A percentile compares a stretch with the other conserved stretches of the same genome.
These are phyloP conservation scores for Cynopterus brachyotis DNA, from an alignment of 2,113 vertebrate species.

Conservation along the genomic window DNA sequence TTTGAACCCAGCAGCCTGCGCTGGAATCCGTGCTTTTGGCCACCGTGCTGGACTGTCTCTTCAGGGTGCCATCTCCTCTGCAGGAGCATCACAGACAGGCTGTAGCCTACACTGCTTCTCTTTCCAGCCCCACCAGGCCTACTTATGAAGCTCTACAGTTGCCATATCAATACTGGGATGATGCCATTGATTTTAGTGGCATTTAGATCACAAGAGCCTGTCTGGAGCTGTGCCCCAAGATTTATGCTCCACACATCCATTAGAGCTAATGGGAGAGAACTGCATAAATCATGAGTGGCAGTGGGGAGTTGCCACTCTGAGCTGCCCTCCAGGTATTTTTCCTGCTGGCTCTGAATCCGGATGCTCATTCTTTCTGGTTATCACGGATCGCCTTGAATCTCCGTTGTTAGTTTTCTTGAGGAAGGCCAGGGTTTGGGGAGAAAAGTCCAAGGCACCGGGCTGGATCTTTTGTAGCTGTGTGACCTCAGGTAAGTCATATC, in stretches of 20 bases:
- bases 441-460: not conserved
- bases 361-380: not conserved
- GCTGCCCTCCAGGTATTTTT: not conserved
- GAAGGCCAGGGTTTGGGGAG: not conserved
- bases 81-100: accelerated
- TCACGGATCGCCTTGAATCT: accelerated
- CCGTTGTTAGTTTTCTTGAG: not conserved
- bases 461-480: not conserved
- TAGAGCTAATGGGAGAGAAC: conserved; percentile 71
- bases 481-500: not conserved
- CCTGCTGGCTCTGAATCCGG: not conserved
- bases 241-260: conserved; percentile 71
- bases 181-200: conserved; percentile 62
- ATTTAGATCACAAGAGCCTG: conserved; percentile 70
- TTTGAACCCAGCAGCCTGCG: not conserved
- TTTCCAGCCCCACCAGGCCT: not conserved
- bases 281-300: conserved; percentile 23
- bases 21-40: not conserved
- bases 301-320: not conserved
- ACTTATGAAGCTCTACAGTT: not conserved
- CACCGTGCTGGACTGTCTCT: not conserved
- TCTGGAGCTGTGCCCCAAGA: conserved; percentile 70
- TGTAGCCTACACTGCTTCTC: not conserved
- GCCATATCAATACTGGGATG: conserved; percentile 27
- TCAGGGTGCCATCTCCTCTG: accelerated